phyloP scores from a whole-genome alignment of 2,888 invertebrate species.

The Coelinius sp. region DNA sequence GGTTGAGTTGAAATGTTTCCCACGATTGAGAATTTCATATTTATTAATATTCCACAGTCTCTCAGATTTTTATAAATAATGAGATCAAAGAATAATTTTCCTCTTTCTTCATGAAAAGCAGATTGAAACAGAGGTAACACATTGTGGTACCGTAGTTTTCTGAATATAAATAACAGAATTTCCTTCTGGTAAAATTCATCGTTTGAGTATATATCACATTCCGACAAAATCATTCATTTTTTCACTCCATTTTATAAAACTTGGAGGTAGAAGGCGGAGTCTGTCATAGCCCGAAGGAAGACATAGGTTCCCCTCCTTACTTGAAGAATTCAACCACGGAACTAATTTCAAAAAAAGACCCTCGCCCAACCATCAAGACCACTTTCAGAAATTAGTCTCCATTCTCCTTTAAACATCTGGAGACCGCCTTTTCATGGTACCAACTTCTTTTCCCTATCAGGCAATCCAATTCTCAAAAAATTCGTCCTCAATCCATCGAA shows the following conservation, averaged over 20 bases:
- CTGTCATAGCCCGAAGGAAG: background rate
- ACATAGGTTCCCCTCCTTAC: background rate
- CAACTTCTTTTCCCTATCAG: background rate
- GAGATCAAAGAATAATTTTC: no score
- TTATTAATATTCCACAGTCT: background rate
- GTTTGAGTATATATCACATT: conserved; percentile 20
- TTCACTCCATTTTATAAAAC: background rate
- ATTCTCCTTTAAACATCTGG: background rate
- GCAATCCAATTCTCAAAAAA: background rate
- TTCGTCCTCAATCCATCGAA: background rate
- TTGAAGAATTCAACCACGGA: background rate
- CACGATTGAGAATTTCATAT: background rate
- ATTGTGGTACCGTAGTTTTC: no score
- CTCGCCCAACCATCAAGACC: background rate
- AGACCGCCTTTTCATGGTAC: background rate
- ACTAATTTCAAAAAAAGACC: background rate
- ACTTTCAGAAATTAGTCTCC: conserved; percentile 22
- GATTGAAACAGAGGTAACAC: no score
- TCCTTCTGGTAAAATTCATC: no score
- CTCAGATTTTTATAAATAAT: no score
- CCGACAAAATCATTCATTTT: conserved; percentile 11
- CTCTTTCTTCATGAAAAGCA: no score
- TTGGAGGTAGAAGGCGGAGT: background rate
- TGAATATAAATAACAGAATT: no score
- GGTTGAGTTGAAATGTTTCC: conserved; percentile 39